Conservation (phyloP, 2,113 vertebrate genomes). For the Serinus canaria region DNA sequence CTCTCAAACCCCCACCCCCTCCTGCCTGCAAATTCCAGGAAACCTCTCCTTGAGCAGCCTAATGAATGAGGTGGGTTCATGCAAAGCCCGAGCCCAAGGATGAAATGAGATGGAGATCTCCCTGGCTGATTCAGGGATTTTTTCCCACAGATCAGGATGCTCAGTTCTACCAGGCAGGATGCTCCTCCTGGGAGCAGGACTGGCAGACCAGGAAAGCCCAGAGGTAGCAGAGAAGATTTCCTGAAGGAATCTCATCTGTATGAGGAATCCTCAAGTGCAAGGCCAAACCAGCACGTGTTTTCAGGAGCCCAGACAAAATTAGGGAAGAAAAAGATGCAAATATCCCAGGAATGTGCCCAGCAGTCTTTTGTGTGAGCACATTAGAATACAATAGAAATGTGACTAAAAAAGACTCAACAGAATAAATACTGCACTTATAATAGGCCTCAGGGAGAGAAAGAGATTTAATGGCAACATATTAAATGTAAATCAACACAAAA, state of each 20-base stretch:
- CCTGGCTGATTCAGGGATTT: neutral
- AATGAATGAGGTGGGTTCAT: neutral
- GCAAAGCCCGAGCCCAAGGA: neutral
- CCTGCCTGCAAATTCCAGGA: neutral
- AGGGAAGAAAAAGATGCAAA: constrained; percentile 47
- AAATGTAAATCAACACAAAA: constrained; percentile 73
- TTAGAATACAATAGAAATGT: constrained; percentile 63
- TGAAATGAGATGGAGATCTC: neutral
- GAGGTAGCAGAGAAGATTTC: neutral
- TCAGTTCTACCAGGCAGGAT: neutral
- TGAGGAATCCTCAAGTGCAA: neutral
- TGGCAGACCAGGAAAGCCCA: neutral
- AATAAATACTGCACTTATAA: constrained; percentile 66
- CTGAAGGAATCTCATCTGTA: neutral
- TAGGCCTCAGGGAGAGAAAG: constrained; percentile 44
- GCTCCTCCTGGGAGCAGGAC: neutral
- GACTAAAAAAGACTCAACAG: constrained; percentile 59
- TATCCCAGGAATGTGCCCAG: neutral
- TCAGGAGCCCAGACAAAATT: constrained; percentile 8
- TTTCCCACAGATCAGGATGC: neutral
- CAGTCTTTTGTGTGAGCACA: constrained; percentile 42
- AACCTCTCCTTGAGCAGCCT: neutral
- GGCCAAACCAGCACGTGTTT: neutral
- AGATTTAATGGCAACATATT: constrained; percentile 70
- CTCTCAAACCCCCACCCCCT: neutral